Conservation (phyloP, 2,797 vertebrate genomes). For the Anas capensis region DNA sequence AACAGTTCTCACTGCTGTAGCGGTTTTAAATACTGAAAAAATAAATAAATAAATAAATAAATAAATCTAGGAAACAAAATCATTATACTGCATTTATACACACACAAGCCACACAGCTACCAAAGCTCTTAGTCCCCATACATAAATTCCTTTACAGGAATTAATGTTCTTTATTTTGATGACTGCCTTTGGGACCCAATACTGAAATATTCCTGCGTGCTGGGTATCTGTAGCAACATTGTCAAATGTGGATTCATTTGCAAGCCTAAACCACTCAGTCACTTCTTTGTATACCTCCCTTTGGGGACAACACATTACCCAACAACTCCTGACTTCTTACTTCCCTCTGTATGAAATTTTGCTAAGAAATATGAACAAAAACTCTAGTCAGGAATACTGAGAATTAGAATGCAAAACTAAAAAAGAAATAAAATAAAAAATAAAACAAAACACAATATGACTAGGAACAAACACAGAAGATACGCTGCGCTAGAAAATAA, state of each 20-base stretch:
- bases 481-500: not conserved
- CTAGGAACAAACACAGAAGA: not conserved
- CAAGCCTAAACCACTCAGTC: not conserved
- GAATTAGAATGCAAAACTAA: not conserved
- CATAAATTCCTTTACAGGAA: not conserved
- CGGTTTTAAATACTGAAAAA: not conserved
- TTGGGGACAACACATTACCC: not conserved
- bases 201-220: not conserved
- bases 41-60: too few species aligned
- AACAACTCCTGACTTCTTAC: not conserved
- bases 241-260: not conserved
- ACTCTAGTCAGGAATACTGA: not conserved
- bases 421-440: not conserved
- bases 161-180: not conserved
- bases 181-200: not conserved
- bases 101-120: rapidly evolving
- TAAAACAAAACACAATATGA: rapidly evolving
- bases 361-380: not conserved
- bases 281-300: not conserved
- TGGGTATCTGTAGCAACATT: not conserved
- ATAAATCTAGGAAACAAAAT: not conserved
- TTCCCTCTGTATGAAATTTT: not conserved
- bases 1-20: not conserved
- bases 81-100: not conserved
- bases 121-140: not conserved